Base-by-base conservation (phyloP, 2,113 vertebrate genomes). In the Poeciliopsis turrubarensis region DNA sequence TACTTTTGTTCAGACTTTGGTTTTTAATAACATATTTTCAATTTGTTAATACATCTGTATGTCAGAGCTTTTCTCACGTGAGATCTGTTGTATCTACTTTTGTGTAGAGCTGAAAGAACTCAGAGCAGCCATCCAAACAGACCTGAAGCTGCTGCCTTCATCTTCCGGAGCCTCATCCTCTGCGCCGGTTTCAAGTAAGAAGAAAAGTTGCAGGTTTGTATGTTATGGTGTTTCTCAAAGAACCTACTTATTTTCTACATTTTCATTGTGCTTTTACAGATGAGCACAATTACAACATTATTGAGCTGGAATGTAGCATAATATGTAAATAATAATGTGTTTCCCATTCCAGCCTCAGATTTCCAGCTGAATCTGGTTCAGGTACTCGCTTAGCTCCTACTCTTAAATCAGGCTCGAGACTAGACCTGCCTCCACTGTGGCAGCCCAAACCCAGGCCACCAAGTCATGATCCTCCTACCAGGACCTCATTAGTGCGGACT, bases 21-120 rank as follows among this genome's bases (percentile, higher is more conserved):
- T 51, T 54, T 25, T 25, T 54, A 19, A 19, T 29, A 29, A 29
- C 29, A 29, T 29, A 29, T 29, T 29, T 29, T 54, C 25, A 10
- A 5, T 57, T 57, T 57, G 17, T 57, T 57, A n/a, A 25, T n/a
- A 57, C 7, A 25, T 57, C n/a, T n/a, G n/a, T 22, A 57, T 25
- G 25, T 57, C 51, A n/a, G 51, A n/a, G 51, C 25, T 25, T 57
- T 57, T 57, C 51, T 47, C 17, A 47, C 44, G 17, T 47, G 17
- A 47, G 44, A 47, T 47, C 17, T 57, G 51, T 57, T 57, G 51
- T 57, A 0, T 78, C 71, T 72, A 37, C 68, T 0, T 75, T 15
- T 75, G 11, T 79, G 54, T 73, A 93, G 92, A 92, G 61, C 72
- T 93, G 61, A 91, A 39, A 83, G 85, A 91, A 25, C 86, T 92